Evolutionary conservation across 37 sponge, comb jelly and placozoan genomes (phyloP).

Genomic region (Hexactinellida sp.): DNA sequence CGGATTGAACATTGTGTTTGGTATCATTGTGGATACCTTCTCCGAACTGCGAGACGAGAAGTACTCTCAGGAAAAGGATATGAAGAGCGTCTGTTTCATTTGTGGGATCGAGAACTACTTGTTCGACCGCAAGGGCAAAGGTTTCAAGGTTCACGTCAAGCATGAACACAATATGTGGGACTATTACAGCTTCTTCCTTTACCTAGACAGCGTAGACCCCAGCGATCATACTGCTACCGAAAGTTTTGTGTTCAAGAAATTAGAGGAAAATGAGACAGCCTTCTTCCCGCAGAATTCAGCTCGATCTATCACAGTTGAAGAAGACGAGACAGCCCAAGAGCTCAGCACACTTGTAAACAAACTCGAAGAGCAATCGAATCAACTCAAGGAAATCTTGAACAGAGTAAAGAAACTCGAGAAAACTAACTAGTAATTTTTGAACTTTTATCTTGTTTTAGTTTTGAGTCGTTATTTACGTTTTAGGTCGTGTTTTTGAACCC

Average conservation of each 20-base stretch:
- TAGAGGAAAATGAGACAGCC: neutral
- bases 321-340: neutral
- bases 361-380: neutral
- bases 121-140: neutral
- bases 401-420: neutral
- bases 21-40: conserved; percentile 86
- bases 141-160: neutral
- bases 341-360: neutral
- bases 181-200: conserved; percentile 14
- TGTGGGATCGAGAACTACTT: neutral
- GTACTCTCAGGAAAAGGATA: conserved; percentile 10
- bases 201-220: conserved; percentile 1
- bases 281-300: neutral
- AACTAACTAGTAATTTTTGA: neutral
- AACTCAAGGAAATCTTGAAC: neutral
- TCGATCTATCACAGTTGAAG: neutral
- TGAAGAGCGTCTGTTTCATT: conserved; percentile 8
- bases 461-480: neutral
- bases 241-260: neutral
- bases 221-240: conserved; percentile 1
- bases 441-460: neutral
- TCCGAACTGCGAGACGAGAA: conserved; percentile 68
- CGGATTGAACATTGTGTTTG: conserved; percentile 79
- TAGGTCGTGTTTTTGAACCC: neutral
- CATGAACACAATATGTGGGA: conserved; percentile 17